A percentile compares a stretch with the other conserved stretches of the same genome.
These are phyloP conservation scores for Phoenicopterus ruber DNA, from an alignment of 2,113 vertebrate genomes.

Conservation along the genomic window DNA sequence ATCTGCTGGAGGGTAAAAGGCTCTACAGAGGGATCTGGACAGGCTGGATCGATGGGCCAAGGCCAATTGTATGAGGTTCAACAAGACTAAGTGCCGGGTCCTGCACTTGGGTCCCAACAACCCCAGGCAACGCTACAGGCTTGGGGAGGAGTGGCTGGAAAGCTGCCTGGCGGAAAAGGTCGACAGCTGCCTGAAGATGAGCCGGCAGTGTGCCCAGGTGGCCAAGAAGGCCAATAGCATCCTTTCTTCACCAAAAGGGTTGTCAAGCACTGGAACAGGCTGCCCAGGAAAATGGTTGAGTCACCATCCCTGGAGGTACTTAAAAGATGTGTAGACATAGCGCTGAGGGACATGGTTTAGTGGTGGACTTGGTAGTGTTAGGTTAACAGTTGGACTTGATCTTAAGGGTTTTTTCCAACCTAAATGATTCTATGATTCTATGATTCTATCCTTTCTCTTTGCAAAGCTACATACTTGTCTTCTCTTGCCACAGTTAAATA, in stretches of 20 bases:
- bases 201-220: not conserved
- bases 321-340: not conserved
- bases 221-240: not conserved
- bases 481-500: not conserved
- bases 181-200: accelerated
- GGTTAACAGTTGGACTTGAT: not conserved
- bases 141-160: not conserved
- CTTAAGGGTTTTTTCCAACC: not conserved
- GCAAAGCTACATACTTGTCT: not conserved
- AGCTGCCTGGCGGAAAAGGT: not conserved
- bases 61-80: not conserved
- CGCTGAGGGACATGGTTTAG: not conserved
- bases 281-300: not conserved
- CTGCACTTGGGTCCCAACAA: not conserved
- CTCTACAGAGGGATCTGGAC: not conserved
- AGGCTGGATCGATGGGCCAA: not conserved
- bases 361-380: not conserved
- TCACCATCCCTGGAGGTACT: too few relatives aligned
- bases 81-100: accelerated
- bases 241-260: not conserved
- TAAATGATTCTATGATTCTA: not conserved
- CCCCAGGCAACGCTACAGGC: not conserved
- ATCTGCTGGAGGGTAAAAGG: not conserved
- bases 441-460: not conserved
- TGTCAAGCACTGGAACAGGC: not conserved